Base-by-base conservation (phyloP, 2,888 invertebrate genomes). In the Tribolium freemani region DNA sequence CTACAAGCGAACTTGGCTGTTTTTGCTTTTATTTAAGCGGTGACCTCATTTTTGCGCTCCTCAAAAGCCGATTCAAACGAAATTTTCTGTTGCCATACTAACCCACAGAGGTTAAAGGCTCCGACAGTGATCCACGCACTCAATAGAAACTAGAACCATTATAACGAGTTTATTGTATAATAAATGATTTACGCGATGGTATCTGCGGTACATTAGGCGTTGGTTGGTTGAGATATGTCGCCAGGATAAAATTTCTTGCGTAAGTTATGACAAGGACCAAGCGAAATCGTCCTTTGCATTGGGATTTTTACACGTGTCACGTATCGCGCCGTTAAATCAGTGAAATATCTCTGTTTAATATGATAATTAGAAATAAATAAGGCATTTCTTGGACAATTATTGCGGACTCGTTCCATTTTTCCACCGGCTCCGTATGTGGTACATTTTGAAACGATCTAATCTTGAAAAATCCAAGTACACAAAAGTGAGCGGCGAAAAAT, bases 401-500 rank as follows among this genome's bases (percentile, higher is more conserved):
- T 69, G 53, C 60, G 53, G 69, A 60, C 60, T 69, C 26, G 69
- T 60, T 69, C 60, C 38, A 69, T 69, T 69, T 69, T 67, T 69
- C 60, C 51, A 60, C 51, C 50, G n/a, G n/a, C n/a, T n/a, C n/a
- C n/a, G 69, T 68, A 68, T 60, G 60, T 69, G 60, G 69, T 53
- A 69, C 69, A 26, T 69, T 69, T 69, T 60, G 69, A 69, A 69
- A 69, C 16, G 69, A 69, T 69, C 69, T 69, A 60, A 69, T 69
- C 69, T 69, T 31, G 21, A 69, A 69, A 69, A 69, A 69, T 60
- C 44, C 51, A 50, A 69, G 54, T 11, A 58, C 51, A 67, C 64
- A 58, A 71, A 71, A 74, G 74, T 76, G 71, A 74, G 56, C 69
- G 74, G 72, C 21, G 44, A 48, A 73, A 73, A 75, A 75, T 72